A percentile compares a stretch with the other conserved stretches of the same genome.
These are phyloP conservation scores for Neotoxoptera formosana DNA, from an alignment of 1,140 invertebrate species.

Conservation along the genomic window DNA sequence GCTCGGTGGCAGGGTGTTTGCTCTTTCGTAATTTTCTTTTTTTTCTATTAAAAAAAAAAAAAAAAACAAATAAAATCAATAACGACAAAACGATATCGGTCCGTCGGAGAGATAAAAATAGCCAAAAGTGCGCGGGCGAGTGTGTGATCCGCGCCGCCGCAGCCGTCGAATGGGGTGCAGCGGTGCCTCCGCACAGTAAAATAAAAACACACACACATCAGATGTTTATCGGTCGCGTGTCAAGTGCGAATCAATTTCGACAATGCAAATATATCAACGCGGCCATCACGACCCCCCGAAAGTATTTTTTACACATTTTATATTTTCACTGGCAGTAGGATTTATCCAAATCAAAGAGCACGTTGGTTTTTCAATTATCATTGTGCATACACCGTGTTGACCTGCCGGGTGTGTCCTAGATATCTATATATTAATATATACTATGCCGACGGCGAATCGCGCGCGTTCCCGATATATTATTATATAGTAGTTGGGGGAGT, in stretches of 20 bases:
- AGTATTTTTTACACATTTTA: constrained; percentile 42
- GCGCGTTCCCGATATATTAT: too few species aligned
- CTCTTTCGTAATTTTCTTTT: constrained; percentile 41
- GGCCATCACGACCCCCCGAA: neutral
- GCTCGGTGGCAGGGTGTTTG: constrained; percentile 15
- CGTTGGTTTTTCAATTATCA: constrained; percentile 50
- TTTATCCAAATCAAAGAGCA: constrained; percentile 26
- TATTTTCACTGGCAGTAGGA: neutral
- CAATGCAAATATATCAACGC: constrained; percentile 55
- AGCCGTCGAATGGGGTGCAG: too few species aligned
- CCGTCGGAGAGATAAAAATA: constrained; percentile 9
- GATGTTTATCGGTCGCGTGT: constrained; percentile 54
- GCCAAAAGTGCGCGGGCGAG: neutral
- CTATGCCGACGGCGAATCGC: neutral
- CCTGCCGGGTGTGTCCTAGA: constrained; percentile 14
- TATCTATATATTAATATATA: constrained; percentile 40
- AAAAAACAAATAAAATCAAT: constrained; percentile 51
- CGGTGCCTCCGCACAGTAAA: neutral
- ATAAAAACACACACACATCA: constrained; percentile 41
- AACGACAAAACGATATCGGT: constrained; percentile 43
- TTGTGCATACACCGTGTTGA: constrained; percentile 33
- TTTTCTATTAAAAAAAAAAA: neutral
- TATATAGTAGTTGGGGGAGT: neutral
- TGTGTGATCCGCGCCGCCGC: neutral
- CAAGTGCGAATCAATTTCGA: constrained; percentile 49